A percentile compares a stretch with the other conserved stretches of the same genome.
Conservation (phyloP, 2,888 invertebrate species). For the Pseudanteris insignis region DNA sequence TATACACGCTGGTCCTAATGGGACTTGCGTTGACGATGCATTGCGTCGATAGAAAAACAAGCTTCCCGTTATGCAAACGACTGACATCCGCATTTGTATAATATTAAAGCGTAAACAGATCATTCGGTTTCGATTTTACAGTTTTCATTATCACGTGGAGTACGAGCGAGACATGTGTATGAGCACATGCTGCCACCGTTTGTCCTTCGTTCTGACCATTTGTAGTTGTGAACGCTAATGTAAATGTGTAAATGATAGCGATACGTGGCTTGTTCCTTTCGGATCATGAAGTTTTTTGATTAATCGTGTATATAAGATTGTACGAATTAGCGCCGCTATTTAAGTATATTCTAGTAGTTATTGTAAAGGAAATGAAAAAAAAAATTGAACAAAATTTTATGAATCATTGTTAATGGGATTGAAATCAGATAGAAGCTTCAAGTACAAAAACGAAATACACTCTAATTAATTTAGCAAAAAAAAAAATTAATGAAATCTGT, state of each 20-base stretch:
- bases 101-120: too few species aligned
- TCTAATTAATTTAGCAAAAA: too few species aligned
- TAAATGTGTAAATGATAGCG: constrained; percentile 22
- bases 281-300: constrained; percentile 4
- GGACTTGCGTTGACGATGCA: constrained; percentile 43
- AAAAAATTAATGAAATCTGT: too few species aligned
- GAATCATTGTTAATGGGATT: constrained; percentile 20
- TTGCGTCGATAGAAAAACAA: constrained; percentile 44
- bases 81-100: constrained; percentile 60
- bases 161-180: too few species aligned
- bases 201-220: too few species aligned
- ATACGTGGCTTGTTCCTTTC: constrained; percentile 22
- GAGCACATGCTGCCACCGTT: too few species aligned
- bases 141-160: too few species aligned
- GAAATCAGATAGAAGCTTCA: background rate
- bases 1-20: constrained; percentile 59
- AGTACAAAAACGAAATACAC: background rate
- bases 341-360: constrained; percentile 24
- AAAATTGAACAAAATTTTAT: constrained; percentile 26
- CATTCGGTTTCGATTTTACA: too few species aligned
- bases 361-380: constrained; percentile 11
- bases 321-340: constrained; percentile 19
- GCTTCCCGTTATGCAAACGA: constrained; percentile 62
- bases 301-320: constrained; percentile 25
- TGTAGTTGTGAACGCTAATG: too few species aligned